Evolutionary conservation across 2,797 vertebrate genomes (phyloP), one percentile per base, ranked within the genome.

Genomic region (Aeoliscus strigatus): DNA sequence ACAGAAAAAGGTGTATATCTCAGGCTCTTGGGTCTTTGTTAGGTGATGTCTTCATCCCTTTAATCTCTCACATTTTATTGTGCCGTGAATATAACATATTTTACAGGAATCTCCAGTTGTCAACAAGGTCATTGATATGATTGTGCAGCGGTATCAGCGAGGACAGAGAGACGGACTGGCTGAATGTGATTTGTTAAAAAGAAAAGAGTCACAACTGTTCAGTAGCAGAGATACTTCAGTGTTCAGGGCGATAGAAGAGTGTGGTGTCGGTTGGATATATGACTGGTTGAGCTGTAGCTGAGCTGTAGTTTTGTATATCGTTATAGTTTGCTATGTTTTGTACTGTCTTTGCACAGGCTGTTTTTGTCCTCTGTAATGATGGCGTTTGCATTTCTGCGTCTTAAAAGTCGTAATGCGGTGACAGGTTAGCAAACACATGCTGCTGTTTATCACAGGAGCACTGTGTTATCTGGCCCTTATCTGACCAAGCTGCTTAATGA

Each of bases 391-490:
- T 46, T 32, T 28, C 8, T 39, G 8, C n/a, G 25, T 16, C 38
- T 25, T 23, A 3, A 14, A 4, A 40, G 2, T 0, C 11, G 12
- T 8, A 8, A 14, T 51, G 10, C 40, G 26, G 17, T 29, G 31
- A 44, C n/a, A 37, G 40, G 28, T 58, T 40, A 29, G 34, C 32
- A 2, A 50, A 49, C 64, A 41, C 46, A 41, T 52, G 70, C 56
- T 26, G 8, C 41, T 4, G 11, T 62, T 83, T 84, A 82, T 83
- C 77, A 53, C 68, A 66, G 82, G 71, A 70, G 74, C 53, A 3
- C 21, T 14, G 11, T 2, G 23, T 67, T 81, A 83, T 86, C 84
- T 45, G 14, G 6, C 26, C 29, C 64, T 86, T 84, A 83, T 86
- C 82, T 33, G 40, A 18, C 49, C 35, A 23, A 43, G 57, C 51